A percentile compares a stretch with the other conserved stretches of the same genome.
Conservation (phyloP, 2,888 invertebrate genomes). For the Dasysyrphus tricinctus region DNA sequence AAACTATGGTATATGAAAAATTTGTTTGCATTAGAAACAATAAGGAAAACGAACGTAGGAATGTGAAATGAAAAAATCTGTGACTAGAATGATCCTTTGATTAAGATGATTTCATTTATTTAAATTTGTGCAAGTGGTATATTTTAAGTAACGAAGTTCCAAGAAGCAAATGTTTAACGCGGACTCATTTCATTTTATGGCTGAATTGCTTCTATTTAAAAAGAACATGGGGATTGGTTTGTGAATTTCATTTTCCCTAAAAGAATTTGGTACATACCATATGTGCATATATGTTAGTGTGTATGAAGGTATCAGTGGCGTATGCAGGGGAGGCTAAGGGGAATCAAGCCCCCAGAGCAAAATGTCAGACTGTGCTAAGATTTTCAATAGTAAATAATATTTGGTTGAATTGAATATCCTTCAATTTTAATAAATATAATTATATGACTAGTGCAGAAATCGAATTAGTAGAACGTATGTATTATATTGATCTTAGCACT, state of each 20-base stretch:
- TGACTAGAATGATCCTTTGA: neutral
- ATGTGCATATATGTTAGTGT: no score
- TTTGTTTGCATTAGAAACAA: neutral
- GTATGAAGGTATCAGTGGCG: no score
- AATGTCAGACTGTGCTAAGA: no score
- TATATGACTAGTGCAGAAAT: no score
- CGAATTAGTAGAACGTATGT: no score
- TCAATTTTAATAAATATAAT: no score
- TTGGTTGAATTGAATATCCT: no score
- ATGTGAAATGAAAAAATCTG: neutral
- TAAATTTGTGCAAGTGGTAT: neutral
- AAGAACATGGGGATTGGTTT: neutral
- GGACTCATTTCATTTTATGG: neutral
- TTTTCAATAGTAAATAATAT: no score
- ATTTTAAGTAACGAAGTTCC: neutral
- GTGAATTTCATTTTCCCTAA: neutral
- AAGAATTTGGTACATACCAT: no score
- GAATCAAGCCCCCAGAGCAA: no score
- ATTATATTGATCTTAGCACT: no score
- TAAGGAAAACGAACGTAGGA: neutral
- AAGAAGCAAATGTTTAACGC: neutral
- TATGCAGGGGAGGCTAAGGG: no score
- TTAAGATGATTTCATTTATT: constrained; percentile 10
- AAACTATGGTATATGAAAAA: neutral
- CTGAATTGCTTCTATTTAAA: neutral